Evolutionary conservation across 2,888 invertebrate species (phyloP).

Genomic region (Urechis unicinctus): DNA sequence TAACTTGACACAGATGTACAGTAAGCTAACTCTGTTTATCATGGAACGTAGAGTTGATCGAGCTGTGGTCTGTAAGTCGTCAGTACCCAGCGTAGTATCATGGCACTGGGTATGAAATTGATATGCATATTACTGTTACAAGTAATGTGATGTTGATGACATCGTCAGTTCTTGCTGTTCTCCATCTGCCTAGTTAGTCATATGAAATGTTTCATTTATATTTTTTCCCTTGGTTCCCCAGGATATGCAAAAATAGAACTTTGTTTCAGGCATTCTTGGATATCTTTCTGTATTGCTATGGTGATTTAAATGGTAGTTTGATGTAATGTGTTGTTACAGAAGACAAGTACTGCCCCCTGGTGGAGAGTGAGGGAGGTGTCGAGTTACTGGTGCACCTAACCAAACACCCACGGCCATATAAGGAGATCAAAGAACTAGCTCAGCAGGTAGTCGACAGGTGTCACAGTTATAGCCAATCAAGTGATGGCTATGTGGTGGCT

Average conservation of each 20-base stretch:
- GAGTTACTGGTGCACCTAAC: slow-evolving; percentile 59
- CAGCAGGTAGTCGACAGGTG: slow-evolving; percentile 12
- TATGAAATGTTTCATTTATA: too few relatives aligned
- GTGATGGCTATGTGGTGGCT: not conserved
- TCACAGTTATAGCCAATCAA: not conserved
- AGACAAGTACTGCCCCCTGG: slow-evolving; percentile 82
- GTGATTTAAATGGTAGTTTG: not conserved
- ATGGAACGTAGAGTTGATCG: too few relatives aligned
- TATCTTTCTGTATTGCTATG: too few relatives aligned
- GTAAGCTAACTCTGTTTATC: slow-evolving; percentile 69
- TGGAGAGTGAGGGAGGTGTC: slow-evolving; percentile 80
- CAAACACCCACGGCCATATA: slow-evolving; percentile 25
- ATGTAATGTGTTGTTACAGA: slow-evolving; percentile 56
- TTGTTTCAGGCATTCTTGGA: too few relatives aligned
- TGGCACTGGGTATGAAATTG: too few relatives aligned
- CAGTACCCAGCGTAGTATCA: too few relatives aligned
- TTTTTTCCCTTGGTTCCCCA: too few relatives aligned
- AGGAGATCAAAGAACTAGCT: slow-evolving; percentile 26
- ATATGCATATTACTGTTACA: too few relatives aligned
- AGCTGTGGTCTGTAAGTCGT: too few relatives aligned
- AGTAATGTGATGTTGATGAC: not conserved
- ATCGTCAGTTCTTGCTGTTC: not conserved
- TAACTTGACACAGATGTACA: slow-evolving; percentile 87
- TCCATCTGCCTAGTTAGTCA: too few relatives aligned
- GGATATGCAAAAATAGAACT: too few relatives aligned